Evolutionary conservation across 2,888 invertebrate species (phyloP).

Genomic region (Spilarctia lutea): DNA sequence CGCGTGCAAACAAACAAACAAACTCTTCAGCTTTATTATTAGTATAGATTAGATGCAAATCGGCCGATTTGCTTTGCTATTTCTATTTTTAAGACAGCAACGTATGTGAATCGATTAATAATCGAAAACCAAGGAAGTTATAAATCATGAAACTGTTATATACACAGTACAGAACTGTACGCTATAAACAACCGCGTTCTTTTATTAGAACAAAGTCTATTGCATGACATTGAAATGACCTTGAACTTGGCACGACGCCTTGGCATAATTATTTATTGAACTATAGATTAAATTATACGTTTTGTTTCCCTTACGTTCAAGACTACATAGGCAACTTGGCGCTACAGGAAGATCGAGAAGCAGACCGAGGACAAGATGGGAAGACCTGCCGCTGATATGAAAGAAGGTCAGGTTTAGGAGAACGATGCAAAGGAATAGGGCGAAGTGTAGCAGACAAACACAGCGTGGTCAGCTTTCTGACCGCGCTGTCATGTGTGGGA

Average conservation of each 20-base stretch:
- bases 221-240: slow-evolving; percentile 1
- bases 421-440: no score
- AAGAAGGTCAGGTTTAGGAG: no score
- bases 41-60: no score
- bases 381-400: no score
- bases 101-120: background rate
- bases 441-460: no score
- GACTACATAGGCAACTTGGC: no score
- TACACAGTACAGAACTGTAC: background rate
- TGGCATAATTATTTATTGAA: background rate
- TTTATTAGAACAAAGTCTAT: slow-evolving; percentile 8
- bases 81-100: background rate
- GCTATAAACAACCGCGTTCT: background rate
- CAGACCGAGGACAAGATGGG: no score
- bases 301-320: background rate
- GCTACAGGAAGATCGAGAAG: no score
- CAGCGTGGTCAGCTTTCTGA: no score
- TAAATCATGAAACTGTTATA: background rate
- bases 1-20: no score
- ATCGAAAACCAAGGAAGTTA: background rate
- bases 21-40: no score
- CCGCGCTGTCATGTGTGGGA: no score
- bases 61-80: background rate
- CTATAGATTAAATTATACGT: background rate
- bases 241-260: slow-evolving; percentile 9